Percentiles rank a stretch among this genome's conserved stretches.
Evolutionary conservation across 1,140 invertebrate genomes (phyloP).

Genomic region (Euglossa dilemma): DNA sequence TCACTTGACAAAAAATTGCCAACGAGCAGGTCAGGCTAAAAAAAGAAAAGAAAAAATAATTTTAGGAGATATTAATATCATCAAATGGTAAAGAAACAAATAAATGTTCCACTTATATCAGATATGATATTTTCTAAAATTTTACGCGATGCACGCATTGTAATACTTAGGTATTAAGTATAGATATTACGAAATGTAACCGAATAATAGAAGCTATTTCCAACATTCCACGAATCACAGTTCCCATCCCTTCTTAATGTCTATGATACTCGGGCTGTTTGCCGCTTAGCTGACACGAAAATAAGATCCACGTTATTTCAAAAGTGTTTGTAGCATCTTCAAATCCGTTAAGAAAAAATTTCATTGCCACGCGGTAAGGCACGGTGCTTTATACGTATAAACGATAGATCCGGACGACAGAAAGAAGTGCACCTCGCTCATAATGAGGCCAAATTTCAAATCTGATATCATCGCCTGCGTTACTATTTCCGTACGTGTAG

Average conservation of each 20-base stretch:
- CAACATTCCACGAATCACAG: neutral
- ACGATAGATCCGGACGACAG: neutral
- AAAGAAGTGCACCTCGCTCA: neutral
- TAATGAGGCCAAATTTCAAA: constrained; percentile 45
- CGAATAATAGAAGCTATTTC: constrained; percentile 15
- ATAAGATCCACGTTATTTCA: constrained; percentile 5
- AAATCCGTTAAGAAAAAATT: neutral
- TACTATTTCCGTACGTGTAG: constrained; percentile 43
- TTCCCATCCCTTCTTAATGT: constrained; percentile 21
- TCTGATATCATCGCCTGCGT: constrained; percentile 31
- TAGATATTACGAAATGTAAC: constrained; percentile 3
- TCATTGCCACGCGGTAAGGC: neutral
- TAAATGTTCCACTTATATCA: no score
- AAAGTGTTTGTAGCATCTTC: neutral
- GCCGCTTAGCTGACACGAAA: neutral
- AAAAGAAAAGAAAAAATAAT: no score
- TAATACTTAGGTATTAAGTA: neutral
- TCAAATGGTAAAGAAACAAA: no score
- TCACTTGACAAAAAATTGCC: neutral
- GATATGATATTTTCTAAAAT: neutral
- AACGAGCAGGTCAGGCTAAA: no score
- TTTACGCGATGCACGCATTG: neutral
- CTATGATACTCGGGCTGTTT: neutral
- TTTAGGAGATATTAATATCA: no score
- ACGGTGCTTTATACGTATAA: neutral